phyloP scores from a whole-genome alignment of 1,140 invertebrate genomes.

The Portunus trituberculatus region DNA sequence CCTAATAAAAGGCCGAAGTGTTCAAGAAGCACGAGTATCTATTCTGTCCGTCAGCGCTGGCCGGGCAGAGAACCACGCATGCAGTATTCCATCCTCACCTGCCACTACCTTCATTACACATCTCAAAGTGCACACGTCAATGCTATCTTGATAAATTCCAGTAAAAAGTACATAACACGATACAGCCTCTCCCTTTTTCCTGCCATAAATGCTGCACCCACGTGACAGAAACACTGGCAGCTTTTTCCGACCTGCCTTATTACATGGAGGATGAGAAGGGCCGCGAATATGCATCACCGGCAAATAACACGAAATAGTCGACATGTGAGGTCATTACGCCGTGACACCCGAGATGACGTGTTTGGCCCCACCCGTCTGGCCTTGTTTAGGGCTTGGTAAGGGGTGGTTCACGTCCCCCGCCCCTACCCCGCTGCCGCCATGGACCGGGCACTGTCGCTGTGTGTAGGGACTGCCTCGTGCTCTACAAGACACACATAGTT shows the following conservation, averaged over 20 bases:
- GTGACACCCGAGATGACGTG: background rate
- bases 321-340: background rate
- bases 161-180: too few species aligned
- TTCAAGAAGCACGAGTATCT: too few species aligned
- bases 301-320: conserved; percentile 23
- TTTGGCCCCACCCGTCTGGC: background rate
- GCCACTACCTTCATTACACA: too few species aligned
- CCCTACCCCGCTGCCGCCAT: background rate
- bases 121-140: too few species aligned
- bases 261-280: background rate
- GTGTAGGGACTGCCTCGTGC: too few species aligned
- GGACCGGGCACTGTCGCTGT: background rate
- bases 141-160: too few species aligned
- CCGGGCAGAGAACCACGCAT: background rate
- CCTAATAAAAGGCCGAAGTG: too few species aligned
- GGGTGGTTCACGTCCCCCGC: background rate
- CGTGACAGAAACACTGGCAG: background rate
- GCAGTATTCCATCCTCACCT: background rate
- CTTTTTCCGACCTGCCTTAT: background rate
- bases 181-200: too few species aligned
- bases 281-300: background rate
- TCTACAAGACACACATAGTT: background rate
- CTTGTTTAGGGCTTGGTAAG: background rate
- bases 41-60: too few species aligned
- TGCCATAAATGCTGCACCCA: background rate